These are phyloP conservation scores for Ylistrum balloti DNA, from an alignment of 1,140 invertebrate species.

Conservation along the genomic window DNA sequence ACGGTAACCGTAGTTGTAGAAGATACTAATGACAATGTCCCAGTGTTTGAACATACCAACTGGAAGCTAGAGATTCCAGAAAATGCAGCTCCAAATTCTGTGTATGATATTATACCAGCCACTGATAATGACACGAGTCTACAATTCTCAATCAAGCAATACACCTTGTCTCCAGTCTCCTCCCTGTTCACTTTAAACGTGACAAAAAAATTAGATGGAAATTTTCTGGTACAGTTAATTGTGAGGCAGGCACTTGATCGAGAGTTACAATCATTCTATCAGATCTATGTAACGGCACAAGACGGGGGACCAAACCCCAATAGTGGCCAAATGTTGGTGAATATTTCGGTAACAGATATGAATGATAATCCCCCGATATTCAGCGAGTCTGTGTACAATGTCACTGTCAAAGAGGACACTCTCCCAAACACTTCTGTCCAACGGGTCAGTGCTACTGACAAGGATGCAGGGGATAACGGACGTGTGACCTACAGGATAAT, in stretches of 20 bases:
- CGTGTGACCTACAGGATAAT: conserved; percentile 87
- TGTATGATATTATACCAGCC: conserved; percentile 53
- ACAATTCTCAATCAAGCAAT: conserved; percentile 60
- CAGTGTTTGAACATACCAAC: conserved; percentile 60
- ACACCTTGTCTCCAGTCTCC: conserved; percentile 67
- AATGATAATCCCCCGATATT: conserved; percentile 85
- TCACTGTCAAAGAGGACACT: conserved; percentile 90
- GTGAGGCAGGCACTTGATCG: conserved; percentile 88
- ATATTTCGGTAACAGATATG: conserved; percentile 66
- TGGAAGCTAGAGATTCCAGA: conserved; percentile 74
- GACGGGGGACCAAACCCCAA: conserved; percentile 94
- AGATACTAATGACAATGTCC: conserved; percentile 75
- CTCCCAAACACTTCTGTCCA: conserved; percentile 87
- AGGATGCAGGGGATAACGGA: conserved; percentile 95
- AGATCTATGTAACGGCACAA: conserved; percentile 91
- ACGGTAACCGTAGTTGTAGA: conserved; percentile 90
- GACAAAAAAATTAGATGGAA: conserved; percentile 81
- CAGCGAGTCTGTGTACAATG: conserved; percentile 89
- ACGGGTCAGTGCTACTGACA: conserved; percentile 89
- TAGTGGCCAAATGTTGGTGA: conserved; percentile 85
- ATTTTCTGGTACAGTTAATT: conserved; percentile 64
- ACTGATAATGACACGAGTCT: conserved; percentile 80
- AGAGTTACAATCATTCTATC: conserved; percentile 90
- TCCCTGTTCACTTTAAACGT: conserved; percentile 87
- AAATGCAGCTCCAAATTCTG: conserved; percentile 70